These are phyloP conservation scores for Phorcus lineatus DNA, from an alignment of 2,888 invertebrate species.

Conservation along the genomic window DNA sequence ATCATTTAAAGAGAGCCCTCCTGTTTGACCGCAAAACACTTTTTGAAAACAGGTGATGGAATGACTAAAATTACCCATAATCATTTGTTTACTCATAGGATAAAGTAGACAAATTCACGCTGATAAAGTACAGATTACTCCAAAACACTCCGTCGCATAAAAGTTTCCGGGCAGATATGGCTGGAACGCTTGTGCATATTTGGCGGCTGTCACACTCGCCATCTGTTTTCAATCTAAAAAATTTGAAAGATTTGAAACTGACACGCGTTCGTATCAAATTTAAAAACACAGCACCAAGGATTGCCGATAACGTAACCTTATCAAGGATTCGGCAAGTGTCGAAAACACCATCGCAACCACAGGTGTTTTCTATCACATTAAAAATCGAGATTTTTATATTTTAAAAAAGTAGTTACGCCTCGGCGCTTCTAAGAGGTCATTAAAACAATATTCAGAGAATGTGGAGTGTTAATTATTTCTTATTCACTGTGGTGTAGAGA, in stretches of 20 bases:
- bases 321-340: slow-evolving; percentile 5
- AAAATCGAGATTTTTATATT: not conserved
- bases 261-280: not conserved
- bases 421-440: no score
- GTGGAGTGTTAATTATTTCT: no score
- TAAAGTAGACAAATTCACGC: not conserved
- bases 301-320: not conserved
- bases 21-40: not conserved
- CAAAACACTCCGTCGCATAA: not conserved
- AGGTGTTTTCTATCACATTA: not conserved
- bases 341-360: not conserved
- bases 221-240: not conserved
- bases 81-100: not conserved
- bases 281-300: not conserved
- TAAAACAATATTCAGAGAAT: no score
- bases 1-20: not conserved
- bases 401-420: no score
- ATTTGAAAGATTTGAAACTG: not conserved
- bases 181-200: no score
- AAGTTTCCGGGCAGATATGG: no score
- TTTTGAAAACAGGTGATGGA: not conserved
- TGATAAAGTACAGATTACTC: not conserved
- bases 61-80: not conserved
- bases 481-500: no score
- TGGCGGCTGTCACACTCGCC: not conserved